phyloP scores from a whole-genome alignment of 2,888 invertebrate genomes.

The Chymomyza caudatula region DNA sequence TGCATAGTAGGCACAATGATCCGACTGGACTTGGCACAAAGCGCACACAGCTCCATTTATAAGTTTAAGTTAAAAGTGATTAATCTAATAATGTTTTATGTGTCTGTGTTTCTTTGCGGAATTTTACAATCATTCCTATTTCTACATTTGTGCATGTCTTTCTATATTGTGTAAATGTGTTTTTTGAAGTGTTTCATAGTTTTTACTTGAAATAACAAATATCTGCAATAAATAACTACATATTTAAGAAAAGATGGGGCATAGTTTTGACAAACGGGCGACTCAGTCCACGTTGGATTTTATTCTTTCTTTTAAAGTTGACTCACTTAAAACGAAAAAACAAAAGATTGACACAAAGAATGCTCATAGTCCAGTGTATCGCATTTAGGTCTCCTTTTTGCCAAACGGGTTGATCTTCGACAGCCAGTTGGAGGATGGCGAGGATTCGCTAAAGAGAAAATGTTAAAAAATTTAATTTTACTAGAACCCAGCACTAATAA shows the following conservation, averaged over 20 bases:
- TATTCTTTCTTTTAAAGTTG: background rate
- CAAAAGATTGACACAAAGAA: background rate
- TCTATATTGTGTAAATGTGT: background rate
- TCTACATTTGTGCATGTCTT: slow-evolving; percentile 27
- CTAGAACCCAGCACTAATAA: background rate
- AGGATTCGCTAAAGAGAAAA: slow-evolving; percentile 74
- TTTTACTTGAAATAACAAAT: slow-evolving; percentile 34
- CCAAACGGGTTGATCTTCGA: slow-evolving; percentile 88
- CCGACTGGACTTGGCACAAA: slow-evolving; percentile 49
- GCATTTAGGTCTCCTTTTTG: slow-evolving; percentile 79
- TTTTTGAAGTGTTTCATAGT: slow-evolving; percentile 33
- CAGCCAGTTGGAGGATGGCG: slow-evolving; percentile 81
- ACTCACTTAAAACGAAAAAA: slow-evolving; percentile 33
- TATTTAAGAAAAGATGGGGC: background rate
- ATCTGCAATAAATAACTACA: slow-evolving; percentile 48
- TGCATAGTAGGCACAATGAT: slow-evolving; percentile 81
- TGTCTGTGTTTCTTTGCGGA: slow-evolving; percentile 12
- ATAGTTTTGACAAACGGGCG: slow-evolving; percentile 8
- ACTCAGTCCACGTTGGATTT: slow-evolving; percentile 12
- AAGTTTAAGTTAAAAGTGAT: background rate
- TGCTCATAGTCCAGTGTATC: background rate
- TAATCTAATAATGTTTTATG: background rate
- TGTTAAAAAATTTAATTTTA: background rate
- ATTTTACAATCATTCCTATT: slow-evolving; percentile 62
- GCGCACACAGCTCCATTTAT: slow-evolving; percentile 15